Evolutionary conservation across 2,888 invertebrate genomes (phyloP).

Genomic region (Cryptus viduatorius): DNA sequence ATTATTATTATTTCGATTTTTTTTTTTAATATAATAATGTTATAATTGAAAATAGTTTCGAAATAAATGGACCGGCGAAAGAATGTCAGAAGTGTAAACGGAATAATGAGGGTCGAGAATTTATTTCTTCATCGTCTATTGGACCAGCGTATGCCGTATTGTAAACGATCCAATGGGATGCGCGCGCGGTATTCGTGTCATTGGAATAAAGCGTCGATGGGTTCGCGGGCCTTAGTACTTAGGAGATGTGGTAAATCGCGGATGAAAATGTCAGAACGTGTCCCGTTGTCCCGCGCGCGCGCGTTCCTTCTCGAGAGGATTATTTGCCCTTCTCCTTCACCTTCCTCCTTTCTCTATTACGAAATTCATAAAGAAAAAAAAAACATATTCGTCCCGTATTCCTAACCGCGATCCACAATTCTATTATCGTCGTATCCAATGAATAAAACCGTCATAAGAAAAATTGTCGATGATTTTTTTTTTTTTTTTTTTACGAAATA

Average conservation of each 20-base stretch:
- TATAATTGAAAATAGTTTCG: no score
- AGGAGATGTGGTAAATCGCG: slow-evolving; percentile 59
- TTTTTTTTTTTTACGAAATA: not conserved
- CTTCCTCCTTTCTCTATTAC: slow-evolving; percentile 65
- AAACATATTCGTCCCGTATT: slow-evolving; percentile 26
- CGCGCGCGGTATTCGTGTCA: slow-evolving; percentile 64
- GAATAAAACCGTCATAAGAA: not conserved
- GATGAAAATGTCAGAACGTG: slow-evolving; percentile 65
- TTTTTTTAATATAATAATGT: no score
- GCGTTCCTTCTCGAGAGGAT: not conserved
- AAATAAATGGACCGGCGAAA: not conserved
- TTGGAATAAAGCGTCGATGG: slow-evolving; percentile 51
- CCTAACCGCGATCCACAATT: not conserved
- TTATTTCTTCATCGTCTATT: slow-evolving; percentile 23
- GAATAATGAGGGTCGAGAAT: not conserved
- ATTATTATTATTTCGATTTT: not conserved
- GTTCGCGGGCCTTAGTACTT: slow-evolving; percentile 10
- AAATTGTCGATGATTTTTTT: not conserved
- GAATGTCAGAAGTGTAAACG: not conserved
- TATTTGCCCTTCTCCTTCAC: slow-evolving; percentile 24
- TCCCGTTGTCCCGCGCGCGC: slow-evolving; percentile 36
- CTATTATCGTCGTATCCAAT: not conserved
- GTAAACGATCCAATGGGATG: slow-evolving; percentile 15
- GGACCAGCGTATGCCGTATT: not conserved
- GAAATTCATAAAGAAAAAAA: slow-evolving; percentile 56